Conservation (phyloP, 2,113 vertebrate genomes). For the Anser brachyrhynchus region DNA sequence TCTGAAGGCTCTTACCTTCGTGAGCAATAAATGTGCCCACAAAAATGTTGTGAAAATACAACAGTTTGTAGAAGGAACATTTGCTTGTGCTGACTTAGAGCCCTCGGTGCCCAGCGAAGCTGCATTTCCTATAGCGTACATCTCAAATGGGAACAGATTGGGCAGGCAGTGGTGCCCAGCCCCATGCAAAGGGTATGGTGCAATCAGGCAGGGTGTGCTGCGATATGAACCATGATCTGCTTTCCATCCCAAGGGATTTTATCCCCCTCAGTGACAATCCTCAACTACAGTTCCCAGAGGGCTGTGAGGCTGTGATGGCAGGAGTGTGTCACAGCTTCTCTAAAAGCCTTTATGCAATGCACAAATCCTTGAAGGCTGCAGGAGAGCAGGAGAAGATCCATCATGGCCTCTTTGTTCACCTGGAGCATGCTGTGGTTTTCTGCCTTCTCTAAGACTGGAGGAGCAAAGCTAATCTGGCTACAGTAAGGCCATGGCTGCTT, state of each 20-base stretch:
- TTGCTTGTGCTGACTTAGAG: not conserved
- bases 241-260: not conserved
- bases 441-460: not conserved
- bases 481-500: not conserved
- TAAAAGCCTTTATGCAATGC: not conserved
- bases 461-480: not conserved
- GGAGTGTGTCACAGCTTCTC: not conserved
- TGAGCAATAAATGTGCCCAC: not conserved
- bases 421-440: not conserved
- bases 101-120: not conserved
- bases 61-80: not conserved
- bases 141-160: not conserved
- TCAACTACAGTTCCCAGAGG: not conserved
- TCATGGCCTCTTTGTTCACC: not conserved
- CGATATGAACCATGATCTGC: not conserved
- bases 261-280: not conserved
- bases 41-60: conserved; percentile 24
- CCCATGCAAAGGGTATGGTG: no score
- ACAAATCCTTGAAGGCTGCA: not conserved
- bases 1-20: not conserved
- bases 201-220: not conserved
- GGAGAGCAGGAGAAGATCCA: not conserved
- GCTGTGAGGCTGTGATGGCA: not conserved
- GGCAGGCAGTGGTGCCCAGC: not conserved
- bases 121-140: not conserved